phyloP scores from a whole-genome alignment of 2,797 vertebrate genomes.

The Heteromormyrus szaboi region DNA sequence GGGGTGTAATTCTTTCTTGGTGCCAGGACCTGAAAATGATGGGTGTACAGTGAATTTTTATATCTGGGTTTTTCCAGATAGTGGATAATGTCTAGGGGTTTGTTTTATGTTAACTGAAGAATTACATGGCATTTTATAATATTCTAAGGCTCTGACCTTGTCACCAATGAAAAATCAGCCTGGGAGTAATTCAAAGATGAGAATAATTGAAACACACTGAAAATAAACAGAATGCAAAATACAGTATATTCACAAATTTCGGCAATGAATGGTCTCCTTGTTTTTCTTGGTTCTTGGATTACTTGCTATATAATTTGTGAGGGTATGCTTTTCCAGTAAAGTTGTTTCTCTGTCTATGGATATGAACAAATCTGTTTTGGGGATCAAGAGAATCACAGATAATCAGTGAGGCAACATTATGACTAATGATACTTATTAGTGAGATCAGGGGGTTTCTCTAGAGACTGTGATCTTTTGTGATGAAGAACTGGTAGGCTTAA shows the following conservation, averaged over 20 bases:
- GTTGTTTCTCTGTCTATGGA: not conserved
- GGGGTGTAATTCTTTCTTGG: conserved; percentile 5
- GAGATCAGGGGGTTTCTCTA: not conserved
- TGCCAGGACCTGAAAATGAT: not conserved
- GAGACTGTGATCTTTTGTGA: not conserved
- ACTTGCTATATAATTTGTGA: not conserved
- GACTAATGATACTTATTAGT: not conserved
- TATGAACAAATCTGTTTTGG: not conserved
- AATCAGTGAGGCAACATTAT: not conserved
- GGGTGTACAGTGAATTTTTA: not conserved
- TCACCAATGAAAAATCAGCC: not conserved
- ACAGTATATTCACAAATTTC: not conserved
- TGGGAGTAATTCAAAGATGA: not conserved
- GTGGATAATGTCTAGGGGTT: not conserved
- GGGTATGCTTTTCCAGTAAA: not conserved
- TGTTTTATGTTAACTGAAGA: conserved; percentile 1
- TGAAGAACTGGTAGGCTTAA: not conserved
- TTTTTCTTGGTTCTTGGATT: not conserved
- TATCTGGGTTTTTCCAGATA: not conserved
- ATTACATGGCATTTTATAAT: not conserved
- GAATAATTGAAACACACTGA: not conserved
- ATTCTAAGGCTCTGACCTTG: not conserved
- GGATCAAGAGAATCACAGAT: not conserved
- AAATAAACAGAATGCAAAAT: not conserved
- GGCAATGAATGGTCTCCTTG: not conserved